Conservation (phyloP, 2,888 invertebrate genomes). For the Philhelius pedissequus region DNA sequence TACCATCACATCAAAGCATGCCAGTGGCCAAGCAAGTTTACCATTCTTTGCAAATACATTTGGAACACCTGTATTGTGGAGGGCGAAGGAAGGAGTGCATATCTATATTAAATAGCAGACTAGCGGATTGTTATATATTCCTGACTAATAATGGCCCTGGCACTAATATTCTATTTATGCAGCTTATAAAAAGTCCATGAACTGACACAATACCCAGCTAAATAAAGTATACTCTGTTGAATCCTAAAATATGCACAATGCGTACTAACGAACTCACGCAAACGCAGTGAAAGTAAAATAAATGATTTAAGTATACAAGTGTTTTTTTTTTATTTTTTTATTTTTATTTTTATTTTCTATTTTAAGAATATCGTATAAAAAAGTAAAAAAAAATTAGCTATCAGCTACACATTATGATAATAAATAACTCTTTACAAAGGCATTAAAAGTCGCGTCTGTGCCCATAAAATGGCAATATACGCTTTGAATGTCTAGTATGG, state of each 20-base stretch:
- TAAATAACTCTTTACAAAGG: slow-evolving; percentile 57
- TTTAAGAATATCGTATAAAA: slow-evolving; percentile 46
- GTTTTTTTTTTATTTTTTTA: slow-evolving; percentile 13
- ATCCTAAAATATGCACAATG: slow-evolving; percentile 42
- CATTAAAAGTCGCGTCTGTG: slow-evolving; percentile 32
- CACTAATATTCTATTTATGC: slow-evolving; percentile 40
- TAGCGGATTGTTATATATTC: slow-evolving; percentile 13
- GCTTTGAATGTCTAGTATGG: slow-evolving; percentile 40
- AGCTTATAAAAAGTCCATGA: slow-evolving; percentile 37
- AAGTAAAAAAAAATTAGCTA: slow-evolving; percentile 23
- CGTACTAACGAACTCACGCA: slow-evolving; percentile 15
- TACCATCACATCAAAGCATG: neutral
- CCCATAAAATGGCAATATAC: slow-evolving; percentile 8
- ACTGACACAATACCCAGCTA: slow-evolving; percentile 21
- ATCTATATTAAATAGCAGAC: slow-evolving; percentile 4
- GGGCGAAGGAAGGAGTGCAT: neutral
- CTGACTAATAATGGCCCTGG: slow-evolving; percentile 37
- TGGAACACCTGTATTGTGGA: too few relatives aligned
- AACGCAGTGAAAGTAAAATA: slow-evolving; percentile 62
- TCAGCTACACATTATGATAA: slow-evolving; percentile 32
- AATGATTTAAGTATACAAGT: slow-evolving; percentile 34
- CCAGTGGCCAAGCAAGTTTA: neutral
- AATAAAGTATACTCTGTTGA: slow-evolving; percentile 14
- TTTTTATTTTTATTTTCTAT: slow-evolving; percentile 24
- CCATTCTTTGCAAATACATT: slow-evolving; percentile 22